Conservation (phyloP, 1,140 invertebrate species). For the Panagrolaimus sp. region DNA sequence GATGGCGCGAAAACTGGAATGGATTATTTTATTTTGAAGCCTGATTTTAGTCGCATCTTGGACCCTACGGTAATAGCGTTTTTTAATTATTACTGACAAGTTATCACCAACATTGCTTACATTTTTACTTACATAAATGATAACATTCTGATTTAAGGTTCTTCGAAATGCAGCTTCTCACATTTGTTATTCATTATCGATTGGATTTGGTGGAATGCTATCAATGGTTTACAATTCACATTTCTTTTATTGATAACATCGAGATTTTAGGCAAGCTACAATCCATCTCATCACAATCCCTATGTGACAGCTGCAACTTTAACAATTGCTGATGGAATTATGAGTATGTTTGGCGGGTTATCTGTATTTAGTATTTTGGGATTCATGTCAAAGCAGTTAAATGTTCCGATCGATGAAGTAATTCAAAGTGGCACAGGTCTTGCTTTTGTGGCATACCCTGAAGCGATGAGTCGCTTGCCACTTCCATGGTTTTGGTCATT, state of each 20-base stretch:
- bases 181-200: slow-evolving; percentile 59
- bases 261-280: too few species aligned
- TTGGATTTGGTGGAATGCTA: slow-evolving; percentile 57
- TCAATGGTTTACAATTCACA: slow-evolving; percentile 48
- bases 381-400: slow-evolving; percentile 65
- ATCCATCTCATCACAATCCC: slow-evolving; percentile 25
- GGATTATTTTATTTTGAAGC: slow-evolving; percentile 39
- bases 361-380: slow-evolving; percentile 33
- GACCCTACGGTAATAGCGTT: not conserved
- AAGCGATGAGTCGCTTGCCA: slow-evolving; percentile 64
- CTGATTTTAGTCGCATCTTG: slow-evolving; percentile 25
- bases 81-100: too few species aligned
- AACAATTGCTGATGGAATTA: slow-evolving; percentile 30
- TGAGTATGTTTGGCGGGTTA: slow-evolving; percentile 33
- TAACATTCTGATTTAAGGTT: slow-evolving; percentile 36
- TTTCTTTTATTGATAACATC: too few species aligned
- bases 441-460: slow-evolving; percentile 64
- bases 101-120: too few species aligned
- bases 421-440: slow-evolving; percentile 65
- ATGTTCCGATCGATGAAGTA: slow-evolving; percentile 67
- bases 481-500: slow-evolving; percentile 78
- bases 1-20: slow-evolving; percentile 38
- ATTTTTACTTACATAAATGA: not conserved
- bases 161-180: slow-evolving; percentile 59
- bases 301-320: slow-evolving; percentile 35